phyloP scores from a whole-genome alignment of 1,140 invertebrate genomes.

The Ditylenchus dipsaci region DNA sequence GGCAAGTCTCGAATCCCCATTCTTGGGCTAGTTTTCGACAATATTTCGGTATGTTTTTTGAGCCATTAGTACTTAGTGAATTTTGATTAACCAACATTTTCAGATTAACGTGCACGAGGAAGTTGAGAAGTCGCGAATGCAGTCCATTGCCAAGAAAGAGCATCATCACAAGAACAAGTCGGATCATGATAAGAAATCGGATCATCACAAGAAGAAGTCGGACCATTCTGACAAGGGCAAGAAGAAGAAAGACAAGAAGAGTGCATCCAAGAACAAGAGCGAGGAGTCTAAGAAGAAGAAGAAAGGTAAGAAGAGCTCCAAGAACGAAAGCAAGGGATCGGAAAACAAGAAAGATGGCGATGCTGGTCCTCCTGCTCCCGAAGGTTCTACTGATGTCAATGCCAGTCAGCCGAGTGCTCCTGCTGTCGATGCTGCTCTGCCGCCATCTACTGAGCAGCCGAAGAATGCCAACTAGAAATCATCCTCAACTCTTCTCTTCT shows the following conservation, averaged over 20 bases:
- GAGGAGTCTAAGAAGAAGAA: too few relatives aligned
- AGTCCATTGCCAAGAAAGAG: neutral
- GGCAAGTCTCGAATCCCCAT: neutral
- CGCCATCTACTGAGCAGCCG: neutral
- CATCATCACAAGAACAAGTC: neutral
- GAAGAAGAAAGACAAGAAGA: neutral
- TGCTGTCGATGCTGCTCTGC: too few relatives aligned
- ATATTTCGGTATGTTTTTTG: neutral
- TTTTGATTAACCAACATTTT: neutral
- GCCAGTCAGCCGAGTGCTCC: neutral
- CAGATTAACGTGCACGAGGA: neutral
- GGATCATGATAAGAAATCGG: neutral
- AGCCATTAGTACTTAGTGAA: neutral
- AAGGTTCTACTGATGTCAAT: neutral
- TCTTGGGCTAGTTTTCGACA: neutral
- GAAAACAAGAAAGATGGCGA: too few relatives aligned
- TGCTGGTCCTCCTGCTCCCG: too few relatives aligned
- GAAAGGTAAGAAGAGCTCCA: too few relatives aligned
- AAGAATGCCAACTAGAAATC: neutral
- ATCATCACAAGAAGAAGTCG: neutral
- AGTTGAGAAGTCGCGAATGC: neutral
- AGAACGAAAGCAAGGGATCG: too few relatives aligned
- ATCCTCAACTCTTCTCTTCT: neutral
- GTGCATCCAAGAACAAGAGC: too few relatives aligned
- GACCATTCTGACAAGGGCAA: neutral